Base-by-base conservation (phyloP, 2,888 invertebrate species). In the Lymantria dispar region DNA sequence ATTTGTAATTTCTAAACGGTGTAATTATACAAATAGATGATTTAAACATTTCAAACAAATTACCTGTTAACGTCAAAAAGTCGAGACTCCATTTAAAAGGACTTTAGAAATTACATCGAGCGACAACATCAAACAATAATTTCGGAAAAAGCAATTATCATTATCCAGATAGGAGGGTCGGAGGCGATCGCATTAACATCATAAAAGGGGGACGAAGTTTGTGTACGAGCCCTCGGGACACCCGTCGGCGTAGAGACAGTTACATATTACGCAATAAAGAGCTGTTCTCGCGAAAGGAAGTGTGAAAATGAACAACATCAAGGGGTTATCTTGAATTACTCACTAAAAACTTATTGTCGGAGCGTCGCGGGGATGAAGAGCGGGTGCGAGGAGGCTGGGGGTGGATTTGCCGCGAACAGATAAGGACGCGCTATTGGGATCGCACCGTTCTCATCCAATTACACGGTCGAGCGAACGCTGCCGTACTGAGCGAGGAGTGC, bases 261-360 rank as follows among this genome's bases (percentile, higher is more conserved):
- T 88, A 90, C 90, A 87, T 89, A 90, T 90, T 90, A 87, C 85
- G 89, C 89, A 87, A 91, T 91, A 90, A 90, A 89, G 88, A 89
- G 87, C 91, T 90, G 91, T 91, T 90, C 90, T 91, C 91, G 91
- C 87, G 86, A 87, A 90, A 90, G 91, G 90, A 91, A 90, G 90
- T 91, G 91, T 91, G 90, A 91, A 91, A 91, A 90, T 91, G 90
- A 91, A 88, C 89, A 89, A 89, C 90, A 89, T 89, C 85, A 90
- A 90, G 89, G 90, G 91, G 90, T 90, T 91, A 91, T 91, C 90
- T 90, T 88, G 87, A 90, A 91, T 90, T 90, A 89, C 90, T 90
- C 90, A 89, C 90, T 90, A 90, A 90, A 90, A 91, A 90, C 88
- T 90, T 90, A 91, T 89, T 87, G 89, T 80, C 66, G 74, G 78